Percentiles rank a stretch among this genome's conserved stretches.
Conservation (phyloP, 2,888 invertebrate genomes). For the Pogonocherus hispidulus region DNA sequence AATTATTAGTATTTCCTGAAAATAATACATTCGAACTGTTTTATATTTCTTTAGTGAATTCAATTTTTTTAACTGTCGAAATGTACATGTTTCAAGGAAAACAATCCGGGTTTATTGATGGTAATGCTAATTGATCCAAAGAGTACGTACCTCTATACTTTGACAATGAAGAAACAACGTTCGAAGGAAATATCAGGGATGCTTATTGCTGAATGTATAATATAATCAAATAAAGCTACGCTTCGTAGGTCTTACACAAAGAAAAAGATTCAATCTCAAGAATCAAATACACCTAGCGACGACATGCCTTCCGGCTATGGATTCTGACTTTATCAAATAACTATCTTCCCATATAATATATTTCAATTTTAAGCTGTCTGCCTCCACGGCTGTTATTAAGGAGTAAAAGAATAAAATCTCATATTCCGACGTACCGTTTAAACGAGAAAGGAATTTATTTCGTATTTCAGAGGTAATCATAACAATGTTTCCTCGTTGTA, state of each 20-base stretch:
- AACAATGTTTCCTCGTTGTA: neutral
- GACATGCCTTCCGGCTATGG: slow-evolving; percentile 52
- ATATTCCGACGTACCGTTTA: neutral
- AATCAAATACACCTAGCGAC: slow-evolving; percentile 53
- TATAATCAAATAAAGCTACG: slow-evolving; percentile 55
- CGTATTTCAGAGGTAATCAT: neutral
- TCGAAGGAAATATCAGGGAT: slow-evolving; percentile 18
- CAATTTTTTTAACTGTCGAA: too few species aligned
- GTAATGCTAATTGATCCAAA: slow-evolving; percentile 29
- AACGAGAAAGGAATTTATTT: neutral
- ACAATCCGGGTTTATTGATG: slow-evolving; percentile 14
- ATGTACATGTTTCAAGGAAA: too few species aligned
- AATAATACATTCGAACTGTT: too few species aligned
- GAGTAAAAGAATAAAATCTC: slow-evolving; percentile 7
- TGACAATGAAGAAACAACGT: slow-evolving; percentile 22
- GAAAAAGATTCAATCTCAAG: slow-evolving; percentile 56
- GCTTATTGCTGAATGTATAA: slow-evolving; percentile 43
- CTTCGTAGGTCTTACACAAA: slow-evolving; percentile 51
- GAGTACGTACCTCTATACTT: slow-evolving; percentile 22
- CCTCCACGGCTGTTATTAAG: slow-evolving; percentile 16
- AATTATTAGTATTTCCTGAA: too few species aligned
- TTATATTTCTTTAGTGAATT: too few species aligned
- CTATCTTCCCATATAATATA: slow-evolving; percentile 31
- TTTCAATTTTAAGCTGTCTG: slow-evolving; percentile 32
- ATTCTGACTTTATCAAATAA: slow-evolving; percentile 52